Evolutionary conservation across 2,888 invertebrate species (phyloP).

Genomic region (Zeuzera pyrina): DNA sequence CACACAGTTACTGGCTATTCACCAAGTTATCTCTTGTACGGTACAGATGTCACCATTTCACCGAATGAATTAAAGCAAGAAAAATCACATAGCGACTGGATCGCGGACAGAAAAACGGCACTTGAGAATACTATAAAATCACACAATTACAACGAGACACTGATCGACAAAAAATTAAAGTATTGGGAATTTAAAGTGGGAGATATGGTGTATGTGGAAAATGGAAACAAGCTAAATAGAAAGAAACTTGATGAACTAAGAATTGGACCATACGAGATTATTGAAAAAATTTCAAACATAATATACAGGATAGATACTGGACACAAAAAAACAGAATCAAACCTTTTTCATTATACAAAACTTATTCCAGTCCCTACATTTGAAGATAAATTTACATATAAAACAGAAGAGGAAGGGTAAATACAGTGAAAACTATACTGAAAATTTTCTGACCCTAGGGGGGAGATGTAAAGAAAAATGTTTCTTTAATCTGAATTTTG

Average conservation of each 20-base stretch:
- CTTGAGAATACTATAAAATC: constrained; percentile 14
- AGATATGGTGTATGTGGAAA: constrained; percentile 16
- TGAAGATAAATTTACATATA: neutral
- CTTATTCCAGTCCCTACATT: too few species aligned
- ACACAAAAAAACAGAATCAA: neutral
- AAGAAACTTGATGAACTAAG: constrained; percentile 22
- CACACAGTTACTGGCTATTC: constrained; percentile 19
- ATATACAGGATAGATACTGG: constrained; percentile 3
- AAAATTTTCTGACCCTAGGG: neutral
- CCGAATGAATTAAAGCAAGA: constrained; percentile 12
- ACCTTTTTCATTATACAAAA: neutral
- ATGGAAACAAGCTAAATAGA: constrained; percentile 24
- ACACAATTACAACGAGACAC: constrained; percentile 10
- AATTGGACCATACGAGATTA: constrained; percentile 19
- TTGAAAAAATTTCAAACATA: constrained; percentile 14
- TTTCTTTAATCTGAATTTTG: too few species aligned
- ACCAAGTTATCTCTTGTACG: constrained; percentile 18
- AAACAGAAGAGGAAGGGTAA: neutral
- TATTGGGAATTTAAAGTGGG: neutral
- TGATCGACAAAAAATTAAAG: constrained; percentile 7
- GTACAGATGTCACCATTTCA: constrained; percentile 13
- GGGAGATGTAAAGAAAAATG: neutral
- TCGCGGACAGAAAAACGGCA: constrained; percentile 14
- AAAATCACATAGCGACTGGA: constrained; percentile 10
- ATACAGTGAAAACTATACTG: neutral